A percentile compares a stretch with the other conserved stretches of the same genome.
These are phyloP conservation scores for Onchidella celtica DNA, from an alignment of 2,888 invertebrate genomes.

Conservation along the genomic window DNA sequence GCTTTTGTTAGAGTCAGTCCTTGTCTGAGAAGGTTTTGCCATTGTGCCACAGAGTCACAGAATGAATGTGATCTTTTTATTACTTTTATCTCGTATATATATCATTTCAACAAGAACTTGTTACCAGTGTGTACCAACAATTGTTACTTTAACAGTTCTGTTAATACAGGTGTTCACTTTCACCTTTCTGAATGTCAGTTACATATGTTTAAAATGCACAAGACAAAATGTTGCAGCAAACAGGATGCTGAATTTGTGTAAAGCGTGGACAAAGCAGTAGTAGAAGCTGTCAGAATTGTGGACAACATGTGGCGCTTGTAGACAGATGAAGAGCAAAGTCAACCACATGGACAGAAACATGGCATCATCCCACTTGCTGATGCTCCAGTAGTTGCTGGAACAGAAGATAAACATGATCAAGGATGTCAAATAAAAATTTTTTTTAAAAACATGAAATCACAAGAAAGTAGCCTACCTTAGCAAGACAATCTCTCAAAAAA, in stretches of 20 bases:
- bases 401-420: slow-evolving; percentile 4
- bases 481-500: not conserved
- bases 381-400: slow-evolving; percentile 65
- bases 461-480: no score
- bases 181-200: no score
- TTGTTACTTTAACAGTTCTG: no score
- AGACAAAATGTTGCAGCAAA: slow-evolving; percentile 70
- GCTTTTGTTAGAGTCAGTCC: no score
- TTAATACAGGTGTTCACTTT: no score
- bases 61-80: no score
- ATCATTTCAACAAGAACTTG: no score
- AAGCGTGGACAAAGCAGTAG: slow-evolving; percentile 64
- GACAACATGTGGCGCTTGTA: slow-evolving; percentile 71
- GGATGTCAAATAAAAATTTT: not conserved
- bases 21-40: no score
- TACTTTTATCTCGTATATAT: no score
- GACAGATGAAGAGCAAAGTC: slow-evolving; percentile 62
- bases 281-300: slow-evolving; percentile 62
- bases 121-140: no score
- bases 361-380: slow-evolving; percentile 67
- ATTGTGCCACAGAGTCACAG: no score
- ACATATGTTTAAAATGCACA: slow-evolving; percentile 60
- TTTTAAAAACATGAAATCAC: no score
- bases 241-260: slow-evolving; percentile 68
- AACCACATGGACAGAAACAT: slow-evolving; percentile 64